phyloP scores from a whole-genome alignment of 35 echinoderm and acorn worm species.

The Anneissia japonica region DNA sequence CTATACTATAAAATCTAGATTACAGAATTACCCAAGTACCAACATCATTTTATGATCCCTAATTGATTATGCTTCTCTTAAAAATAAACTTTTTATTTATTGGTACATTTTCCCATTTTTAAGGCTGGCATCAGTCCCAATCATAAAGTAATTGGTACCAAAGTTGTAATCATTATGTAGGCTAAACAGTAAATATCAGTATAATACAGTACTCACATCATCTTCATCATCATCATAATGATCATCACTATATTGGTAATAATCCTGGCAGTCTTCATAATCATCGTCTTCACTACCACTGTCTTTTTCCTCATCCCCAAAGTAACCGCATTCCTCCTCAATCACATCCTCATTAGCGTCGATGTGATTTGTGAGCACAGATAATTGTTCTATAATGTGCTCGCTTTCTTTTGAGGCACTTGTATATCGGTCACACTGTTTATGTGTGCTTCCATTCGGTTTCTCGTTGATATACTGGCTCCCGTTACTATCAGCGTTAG shows the following conservation, averaged over 20 bases:
- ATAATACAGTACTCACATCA: neutral
- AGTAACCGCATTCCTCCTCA: neutral
- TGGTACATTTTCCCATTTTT: too few relatives aligned
- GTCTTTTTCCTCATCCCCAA: neutral
- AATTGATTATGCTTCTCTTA: too few relatives aligned
- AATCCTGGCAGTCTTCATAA: neutral
- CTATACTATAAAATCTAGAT: too few relatives aligned
- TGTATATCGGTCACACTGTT: too few relatives aligned
- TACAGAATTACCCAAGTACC: too few relatives aligned
- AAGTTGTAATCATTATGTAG: too few relatives aligned
- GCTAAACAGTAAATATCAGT: neutral
- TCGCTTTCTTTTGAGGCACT: neutral
- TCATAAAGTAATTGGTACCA: too few relatives aligned
- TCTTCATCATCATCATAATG: neutral
- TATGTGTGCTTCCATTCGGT: too few relatives aligned
- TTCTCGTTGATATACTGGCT: neutral
- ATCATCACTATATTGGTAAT: neutral
- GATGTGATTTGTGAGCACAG: neutral
- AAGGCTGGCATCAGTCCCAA: too few relatives aligned
- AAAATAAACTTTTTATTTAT: too few relatives aligned
- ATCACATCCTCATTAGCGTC: neutral
- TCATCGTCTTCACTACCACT: neutral
- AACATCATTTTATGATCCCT: too few relatives aligned
- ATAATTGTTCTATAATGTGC: neutral
- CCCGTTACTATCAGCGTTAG: too few relatives aligned